Evolutionary conservation across 2,113 vertebrate species (phyloP).

Genomic region (Neomonachus schauinslandi): DNA sequence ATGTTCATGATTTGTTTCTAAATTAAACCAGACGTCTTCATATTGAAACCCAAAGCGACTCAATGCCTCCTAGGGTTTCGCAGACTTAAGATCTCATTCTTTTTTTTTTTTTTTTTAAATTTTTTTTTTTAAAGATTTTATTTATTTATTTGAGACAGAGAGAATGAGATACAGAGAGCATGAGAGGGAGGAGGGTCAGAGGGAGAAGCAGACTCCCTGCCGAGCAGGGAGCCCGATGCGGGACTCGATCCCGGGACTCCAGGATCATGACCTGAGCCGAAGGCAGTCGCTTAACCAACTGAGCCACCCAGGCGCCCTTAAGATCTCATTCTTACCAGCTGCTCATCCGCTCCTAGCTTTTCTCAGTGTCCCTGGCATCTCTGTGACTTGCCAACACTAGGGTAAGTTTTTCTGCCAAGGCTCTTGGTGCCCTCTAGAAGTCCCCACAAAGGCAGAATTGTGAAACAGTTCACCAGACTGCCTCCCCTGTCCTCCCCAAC

Average conservation of each 20-base stretch:
- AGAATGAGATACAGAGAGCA: no score
- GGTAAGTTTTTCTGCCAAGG: conserved; percentile 24
- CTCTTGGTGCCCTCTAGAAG: background rate
- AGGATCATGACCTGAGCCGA: no score
- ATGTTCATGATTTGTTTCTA: background rate
- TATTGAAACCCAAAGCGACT: background rate
- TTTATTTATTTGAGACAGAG: no score
- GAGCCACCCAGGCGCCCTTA: no score
- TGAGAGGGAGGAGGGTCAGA: no score
- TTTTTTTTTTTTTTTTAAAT: no score
- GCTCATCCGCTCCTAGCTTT: background rate
- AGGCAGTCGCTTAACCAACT: no score
- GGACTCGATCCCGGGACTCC: no score
- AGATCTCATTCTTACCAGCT: background rate
- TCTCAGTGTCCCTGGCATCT: conserved; percentile 6
- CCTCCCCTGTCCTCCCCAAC: background rate
- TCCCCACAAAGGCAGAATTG: background rate
- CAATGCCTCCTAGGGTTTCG: background rate
- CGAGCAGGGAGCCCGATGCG: no score
- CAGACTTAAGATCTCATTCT: background rate
- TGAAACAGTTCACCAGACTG: background rate
- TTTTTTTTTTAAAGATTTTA: no score
- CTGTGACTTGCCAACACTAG: conserved; percentile 32
- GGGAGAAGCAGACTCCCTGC: no score
- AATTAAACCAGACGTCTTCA: background rate